Conservation (phyloP, 2,797 vertebrate species). For the Melanotaenia boesemani region DNA sequence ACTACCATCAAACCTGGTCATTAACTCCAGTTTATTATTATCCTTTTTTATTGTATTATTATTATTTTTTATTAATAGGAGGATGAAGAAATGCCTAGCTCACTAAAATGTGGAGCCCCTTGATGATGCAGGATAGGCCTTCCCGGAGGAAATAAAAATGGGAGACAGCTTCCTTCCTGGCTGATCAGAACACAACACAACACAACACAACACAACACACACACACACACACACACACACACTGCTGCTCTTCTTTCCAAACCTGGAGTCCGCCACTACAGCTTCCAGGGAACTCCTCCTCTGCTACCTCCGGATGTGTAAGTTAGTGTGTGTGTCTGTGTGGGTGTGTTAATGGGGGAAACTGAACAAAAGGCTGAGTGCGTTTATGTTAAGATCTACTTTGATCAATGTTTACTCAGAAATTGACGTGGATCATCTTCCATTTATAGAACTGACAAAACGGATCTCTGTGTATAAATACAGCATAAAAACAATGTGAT, state of each 20-base stretch:
- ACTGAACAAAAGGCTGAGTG: slow-evolving; percentile 56
- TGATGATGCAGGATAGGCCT: slow-evolving; percentile 66
- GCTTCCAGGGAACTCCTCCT: slow-evolving; percentile 24
- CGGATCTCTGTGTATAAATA: slow-evolving; percentile 26
- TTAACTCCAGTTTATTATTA: slow-evolving; percentile 20
- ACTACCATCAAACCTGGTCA: slow-evolving; percentile 11
- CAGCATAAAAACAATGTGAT: slow-evolving; percentile 33
- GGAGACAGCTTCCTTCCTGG: slow-evolving; percentile 96
- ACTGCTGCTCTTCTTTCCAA: slow-evolving; percentile 41
- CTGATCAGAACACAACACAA: slow-evolving; percentile 77
- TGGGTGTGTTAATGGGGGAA: slow-evolving; percentile 33
- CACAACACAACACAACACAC: slow-evolving; percentile 48
- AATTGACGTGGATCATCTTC: slow-evolving; percentile 42
- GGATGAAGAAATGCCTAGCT: slow-evolving; percentile 34
- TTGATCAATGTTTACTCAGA: slow-evolving; percentile 59
- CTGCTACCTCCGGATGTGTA: slow-evolving; percentile 41
- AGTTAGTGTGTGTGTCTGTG: slow-evolving; percentile 5
- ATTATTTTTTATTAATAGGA: slow-evolving; percentile 1
- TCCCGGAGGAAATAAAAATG: slow-evolving; percentile 91
- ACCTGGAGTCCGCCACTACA: slow-evolving; percentile 32
- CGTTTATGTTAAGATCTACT: slow-evolving; percentile 41
- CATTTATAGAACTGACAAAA: slow-evolving; percentile 52
- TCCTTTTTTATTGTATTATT: neutral
- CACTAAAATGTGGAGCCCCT: slow-evolving; percentile 21
- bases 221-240: slow-evolving; percentile 47